Evolutionary conservation across 2,888 invertebrate genomes (phyloP), one percentile per base, ranked within the genome.

Genomic region (Physocephala rufipes): DNA sequence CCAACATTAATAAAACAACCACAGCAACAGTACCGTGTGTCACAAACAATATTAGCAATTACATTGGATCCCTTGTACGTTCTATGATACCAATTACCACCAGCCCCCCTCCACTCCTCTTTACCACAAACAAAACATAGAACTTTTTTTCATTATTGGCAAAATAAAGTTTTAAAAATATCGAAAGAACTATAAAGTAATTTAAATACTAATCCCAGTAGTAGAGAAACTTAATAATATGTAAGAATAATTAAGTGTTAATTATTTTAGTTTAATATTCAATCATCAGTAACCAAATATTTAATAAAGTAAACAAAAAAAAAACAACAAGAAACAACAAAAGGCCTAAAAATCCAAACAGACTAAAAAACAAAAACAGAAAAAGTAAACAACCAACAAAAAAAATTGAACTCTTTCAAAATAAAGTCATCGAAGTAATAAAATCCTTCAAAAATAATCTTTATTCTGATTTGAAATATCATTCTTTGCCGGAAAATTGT

Each of bases 401-500:
- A 15, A 71, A 71, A 70, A 76, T 72, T 74, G 75, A 76, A 64
- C 45, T 59, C 9, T 36, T 36, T 36, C 9, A 36, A 36, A 36
- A 9, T 9, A 36, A 36, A 36, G 36, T 30, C 64, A 58, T 71
- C 19, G 28, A 55, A 68, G 43, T 26, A 74, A 74, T n/a, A n/a
- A n/a, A n/a, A n/a, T n/a, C n/a, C n/a, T n/a, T n/a, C n/a, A n/a
- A n/a, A n/a, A n/a, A n/a, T 73, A 73, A 76, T 36, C 74, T 55
- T 61, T 68, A 49, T 36, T 68, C 68, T 68, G 36, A 61, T 62
- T 68, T 61, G 75, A 74, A 76, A 82, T 83, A 83, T 83, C 81
- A 83, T 9, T 36, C 36, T 7, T 81, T 82, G 83, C 83, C 83
- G 83, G 83, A 83, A 80, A 78, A 79, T 77, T 70, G 64, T 70